Evolutionary conservation across 1,140 invertebrate species (phyloP), one percentile per base, ranked within the genome.

Genomic region (Andrena cerasifolii): DNA sequence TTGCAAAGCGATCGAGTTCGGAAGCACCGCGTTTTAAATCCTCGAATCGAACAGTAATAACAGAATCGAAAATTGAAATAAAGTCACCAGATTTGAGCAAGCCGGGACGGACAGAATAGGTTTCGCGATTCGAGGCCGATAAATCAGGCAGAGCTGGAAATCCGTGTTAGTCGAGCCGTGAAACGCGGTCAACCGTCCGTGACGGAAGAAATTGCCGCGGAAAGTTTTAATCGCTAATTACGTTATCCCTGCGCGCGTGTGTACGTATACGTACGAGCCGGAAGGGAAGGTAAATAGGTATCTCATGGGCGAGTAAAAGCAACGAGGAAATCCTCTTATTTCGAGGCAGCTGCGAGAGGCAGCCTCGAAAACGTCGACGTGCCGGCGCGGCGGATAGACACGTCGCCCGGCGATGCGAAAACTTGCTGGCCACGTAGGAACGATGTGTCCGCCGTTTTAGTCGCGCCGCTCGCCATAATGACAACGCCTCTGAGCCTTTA

Each of bases 151-250:
- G 31, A 28, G 18, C 43, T 65, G 62, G 51, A 67, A 82, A 82
- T 85, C 56, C 61, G 36, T 14, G 62, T 36, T 66, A 79, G 61
- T 47, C 80, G 77, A 58, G 47, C 73, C 71, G 61, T 83, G 72
- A 80, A 82, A 86, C 71, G 49, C 78, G 73, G 67, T 78, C 72
- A 83, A 86, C 80, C 67, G 71, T 80, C 76, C 82, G 84, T 78
- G 79, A 81, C 62, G 73, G 83, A 87, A 87, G 78, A 85, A 86
- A 80, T 78, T 80, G 59, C 71, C 67, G 63, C 21, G 74, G 28
- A 85, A 86, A 88, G 79, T 87, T 88, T 87, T 80, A 86, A 87
- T 88, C 85, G 86, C 77, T 87, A 85, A 88, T 88, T 84, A 87
- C 78, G 80, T 77, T 47, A 59, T 74, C 51, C 40, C 28, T 16